Base-by-base conservation (phyloP, 2,888 invertebrate genomes). In the Lasioglossum figueresi region DNA sequence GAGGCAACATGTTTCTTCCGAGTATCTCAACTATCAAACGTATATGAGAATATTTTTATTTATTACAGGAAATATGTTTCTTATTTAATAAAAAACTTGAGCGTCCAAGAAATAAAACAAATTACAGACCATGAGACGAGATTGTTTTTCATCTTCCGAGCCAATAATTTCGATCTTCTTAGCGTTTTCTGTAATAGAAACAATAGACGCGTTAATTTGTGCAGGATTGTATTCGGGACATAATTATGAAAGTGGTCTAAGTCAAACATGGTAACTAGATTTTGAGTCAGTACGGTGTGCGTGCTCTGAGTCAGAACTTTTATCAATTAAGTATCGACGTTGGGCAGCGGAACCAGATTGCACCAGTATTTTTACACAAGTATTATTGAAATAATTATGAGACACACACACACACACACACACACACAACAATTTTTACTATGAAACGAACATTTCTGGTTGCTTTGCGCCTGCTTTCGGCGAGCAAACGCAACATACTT, bases 121-220 rank as follows among this genome's bases (percentile, higher is more conserved):
- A 89, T 95, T 95, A 74, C 93, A 94, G 72, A 95, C 93, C 90
- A 90, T 93, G 4, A 94, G 91, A n/a, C 94, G 92, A 37, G 94
- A 94, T 68, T 87, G 89, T 78, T 92, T 91, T 23, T 92, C 90
- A 74, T 94, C 89, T 1, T 88, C 88, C 4, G 93, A 91, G 72
- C 93, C 94, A 66, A 91, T 82, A 71, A 95, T 92, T 76, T 94
- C 88, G 76, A 95, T 94, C n/a, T 83, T 91, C 84, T 92, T 93
- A 8, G 94, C 93, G 86, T 95, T 94, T 84, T 93, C 95, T 95
- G 90, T 74, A 92, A 92, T 27, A 88, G 31, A 75, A 83, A 84
- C 34, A 72, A 84, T 71, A 84, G 75, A 81, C 12, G 14, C 12
- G 14, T 52, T 80, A 40, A 19, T 75, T 66, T 68, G 14, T 19